Evolutionary conservation across 2,888 invertebrate genomes (phyloP).

Genomic region (Parochlus steinenii): DNA sequence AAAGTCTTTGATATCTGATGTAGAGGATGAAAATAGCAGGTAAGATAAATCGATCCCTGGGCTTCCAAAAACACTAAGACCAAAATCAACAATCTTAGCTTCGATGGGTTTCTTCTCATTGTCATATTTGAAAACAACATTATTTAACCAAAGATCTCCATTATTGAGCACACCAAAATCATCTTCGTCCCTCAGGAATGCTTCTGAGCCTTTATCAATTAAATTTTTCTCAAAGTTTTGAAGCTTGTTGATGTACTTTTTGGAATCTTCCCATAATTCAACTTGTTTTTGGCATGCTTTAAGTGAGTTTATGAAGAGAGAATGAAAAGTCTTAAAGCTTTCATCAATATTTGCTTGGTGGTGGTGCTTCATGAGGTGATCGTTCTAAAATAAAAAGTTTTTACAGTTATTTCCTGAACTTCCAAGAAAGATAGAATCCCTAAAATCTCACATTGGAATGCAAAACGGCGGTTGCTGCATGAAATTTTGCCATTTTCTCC

Average conservation of each 20-base stretch:
- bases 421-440: too few species aligned
- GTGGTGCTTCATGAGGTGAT: slow-evolving; percentile 3
- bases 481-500: slow-evolving; percentile 6
- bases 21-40: slow-evolving; percentile 8
- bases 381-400: too few species aligned
- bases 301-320: slow-evolving; percentile 1
- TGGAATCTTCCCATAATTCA: not conserved
- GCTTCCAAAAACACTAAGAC: slow-evolving; percentile 7
- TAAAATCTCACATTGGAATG: too few species aligned
- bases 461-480: slow-evolving; percentile 6
- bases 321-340: slow-evolving; percentile 5
- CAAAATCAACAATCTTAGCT: slow-evolving; percentile 9
- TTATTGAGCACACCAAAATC: slow-evolving; percentile 10
- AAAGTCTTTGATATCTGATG: not conserved
- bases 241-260: not conserved
- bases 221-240: slow-evolving; percentile 4
- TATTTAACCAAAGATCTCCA: slow-evolving; percentile 12
- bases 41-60: slow-evolving; percentile 11
- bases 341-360: slow-evolving; percentile 8
- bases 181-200: not conserved
- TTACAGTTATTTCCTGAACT: too few species aligned
- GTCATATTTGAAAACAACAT: slow-evolving; percentile 9
- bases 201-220: slow-evolving; percentile 5
- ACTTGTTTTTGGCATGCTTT: not conserved
- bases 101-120: slow-evolving; percentile 1